These are phyloP conservation scores for Pseudococcus longispinus DNA, from an alignment of 2,888 invertebrate species.

Conservation along the genomic window DNA sequence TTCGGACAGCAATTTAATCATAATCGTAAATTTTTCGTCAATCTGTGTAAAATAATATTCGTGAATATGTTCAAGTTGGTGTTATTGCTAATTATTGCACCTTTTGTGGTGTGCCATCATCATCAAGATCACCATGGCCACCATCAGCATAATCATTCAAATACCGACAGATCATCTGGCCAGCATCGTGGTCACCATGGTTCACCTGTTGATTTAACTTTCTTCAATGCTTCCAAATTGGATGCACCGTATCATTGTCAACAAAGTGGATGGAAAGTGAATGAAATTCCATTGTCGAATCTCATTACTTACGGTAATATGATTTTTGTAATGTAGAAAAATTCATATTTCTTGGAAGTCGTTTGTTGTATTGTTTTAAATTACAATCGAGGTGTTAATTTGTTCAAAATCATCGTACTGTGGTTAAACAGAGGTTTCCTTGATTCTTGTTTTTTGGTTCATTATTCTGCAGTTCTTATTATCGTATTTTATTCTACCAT, in stretches of 20 bases:
- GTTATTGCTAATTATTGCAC: not conserved
- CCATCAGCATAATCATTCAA: not conserved
- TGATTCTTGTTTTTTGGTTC: not conserved
- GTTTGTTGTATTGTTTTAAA: conserved; percentile 2
- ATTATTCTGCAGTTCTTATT: not conserved
- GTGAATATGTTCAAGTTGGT: not conserved
- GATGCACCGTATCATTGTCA: conserved; percentile 71
- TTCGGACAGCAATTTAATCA: not conserved
- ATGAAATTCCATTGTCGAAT: conserved; percentile 65
- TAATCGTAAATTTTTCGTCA: not conserved
- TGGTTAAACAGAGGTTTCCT: not conserved
- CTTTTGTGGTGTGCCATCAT: conserved; percentile 22
- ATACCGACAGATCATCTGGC: not conserved
- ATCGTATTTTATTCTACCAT: not conserved
- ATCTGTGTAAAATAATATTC: not conserved
- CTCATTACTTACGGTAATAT: conserved; percentile 56
- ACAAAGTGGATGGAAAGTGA: conserved; percentile 64
- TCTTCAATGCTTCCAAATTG: conserved; percentile 68
- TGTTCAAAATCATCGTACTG: not conserved
- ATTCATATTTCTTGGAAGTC: not conserved
- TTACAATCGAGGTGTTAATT: not conserved
- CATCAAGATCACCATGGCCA: conserved; percentile 5
- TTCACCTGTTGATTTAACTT: conserved; percentile 46
- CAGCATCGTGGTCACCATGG: conserved; percentile 14
- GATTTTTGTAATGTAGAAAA: conserved; percentile 5